These are phyloP conservation scores for Hydrophis major DNA, from an alignment of 2,797 vertebrate species.

Conservation along the genomic window DNA sequence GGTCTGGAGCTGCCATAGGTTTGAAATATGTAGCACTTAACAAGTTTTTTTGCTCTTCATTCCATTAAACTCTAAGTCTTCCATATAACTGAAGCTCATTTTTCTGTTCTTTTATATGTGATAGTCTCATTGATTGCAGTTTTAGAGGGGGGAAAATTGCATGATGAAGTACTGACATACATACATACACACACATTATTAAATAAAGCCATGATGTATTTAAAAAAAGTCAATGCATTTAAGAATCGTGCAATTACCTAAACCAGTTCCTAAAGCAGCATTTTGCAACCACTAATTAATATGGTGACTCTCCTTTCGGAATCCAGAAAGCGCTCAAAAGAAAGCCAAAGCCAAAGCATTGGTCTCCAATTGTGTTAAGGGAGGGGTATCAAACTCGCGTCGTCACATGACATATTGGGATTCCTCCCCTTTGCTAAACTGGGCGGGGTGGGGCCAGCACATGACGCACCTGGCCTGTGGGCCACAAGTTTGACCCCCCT, in stretches of 20 bases:
- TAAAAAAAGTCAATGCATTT: neutral
- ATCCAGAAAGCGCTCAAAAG: neutral
- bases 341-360: neutral
- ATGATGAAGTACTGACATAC: neutral
- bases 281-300: neutral
- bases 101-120: neutral
- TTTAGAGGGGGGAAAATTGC: rapidly evolving
- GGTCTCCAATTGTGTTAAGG: neutral
- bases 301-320: neutral
- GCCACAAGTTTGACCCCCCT: no score
- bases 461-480: no score
- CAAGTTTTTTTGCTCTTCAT: neutral
- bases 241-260: neutral
- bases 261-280: neutral
- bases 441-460: no score
- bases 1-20: neutral
- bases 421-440: no score
- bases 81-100: neutral
- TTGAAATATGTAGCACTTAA: neutral
- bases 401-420: no score
- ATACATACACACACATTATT: neutral
- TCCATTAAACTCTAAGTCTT: neutral
- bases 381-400: no score
- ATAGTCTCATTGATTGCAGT: neutral
- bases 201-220: neutral